Conservation (phyloP, 2,888 invertebrate species). For the Phengaris alcon region DNA sequence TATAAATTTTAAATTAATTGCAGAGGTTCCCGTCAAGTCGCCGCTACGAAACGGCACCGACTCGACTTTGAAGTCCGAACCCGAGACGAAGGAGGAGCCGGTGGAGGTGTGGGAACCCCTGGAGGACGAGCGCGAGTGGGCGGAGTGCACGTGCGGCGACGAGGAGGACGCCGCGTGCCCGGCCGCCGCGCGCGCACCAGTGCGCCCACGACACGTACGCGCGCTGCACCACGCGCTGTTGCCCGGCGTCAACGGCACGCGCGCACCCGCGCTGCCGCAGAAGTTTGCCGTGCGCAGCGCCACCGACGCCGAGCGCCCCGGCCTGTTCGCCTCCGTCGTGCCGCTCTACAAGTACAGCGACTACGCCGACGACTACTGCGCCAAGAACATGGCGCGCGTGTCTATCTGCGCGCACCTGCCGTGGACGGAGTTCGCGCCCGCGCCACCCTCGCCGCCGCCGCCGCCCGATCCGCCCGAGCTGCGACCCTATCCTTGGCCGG, state of each 20-base stretch:
- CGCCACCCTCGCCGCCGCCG: constrained; percentile 60
- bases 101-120: constrained; percentile 48
- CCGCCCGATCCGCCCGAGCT: constrained; percentile 59
- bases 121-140: constrained; percentile 57
- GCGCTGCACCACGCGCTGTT: constrained; percentile 76
- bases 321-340: constrained; percentile 65
- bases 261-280: constrained; percentile 63
- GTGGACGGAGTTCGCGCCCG: constrained; percentile 64
- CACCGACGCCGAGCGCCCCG: constrained; percentile 50
- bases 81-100: constrained; percentile 35
- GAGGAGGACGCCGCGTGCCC: constrained; percentile 49
- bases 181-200: constrained; percentile 67
- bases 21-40: constrained; percentile 54
- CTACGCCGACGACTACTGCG: constrained; percentile 71
- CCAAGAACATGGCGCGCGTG: constrained; percentile 63
- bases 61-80: constrained; percentile 33
- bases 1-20: constrained; percentile 20
- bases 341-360: constrained; percentile 72
- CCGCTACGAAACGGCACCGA: constrained; percentile 63
- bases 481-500: constrained; percentile 61
- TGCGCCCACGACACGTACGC: constrained; percentile 72
- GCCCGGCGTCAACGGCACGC: constrained; percentile 81
- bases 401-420: constrained; percentile 60
- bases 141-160: constrained; percentile 58
- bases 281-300: constrained; percentile 63